Percentiles rank a stretch among this genome's conserved stretches.
These are phyloP conservation scores for Gonioctena quinquepunctata DNA, from an alignment of 1,140 invertebrate genomes.

Conservation along the genomic window DNA sequence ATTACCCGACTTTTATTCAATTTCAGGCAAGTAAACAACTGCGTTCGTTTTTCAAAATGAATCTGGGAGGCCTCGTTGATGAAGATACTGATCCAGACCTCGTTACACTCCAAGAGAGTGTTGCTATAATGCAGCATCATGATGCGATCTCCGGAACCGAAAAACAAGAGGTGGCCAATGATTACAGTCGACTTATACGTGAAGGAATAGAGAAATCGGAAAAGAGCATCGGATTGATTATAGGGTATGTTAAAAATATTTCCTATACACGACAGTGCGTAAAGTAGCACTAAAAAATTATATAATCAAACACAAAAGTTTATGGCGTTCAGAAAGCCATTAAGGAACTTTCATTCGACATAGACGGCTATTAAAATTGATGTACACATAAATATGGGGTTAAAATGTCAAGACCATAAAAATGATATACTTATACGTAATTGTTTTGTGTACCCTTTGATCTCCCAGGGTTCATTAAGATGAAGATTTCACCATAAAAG, in stretches of 20 bases:
- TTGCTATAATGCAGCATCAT: conserved; percentile 89
- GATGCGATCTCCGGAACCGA: conserved; percentile 87
- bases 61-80: conserved; percentile 1
- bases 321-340: no score
- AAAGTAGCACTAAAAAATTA: no score
- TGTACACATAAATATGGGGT: no score
- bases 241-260: conserved; percentile 7
- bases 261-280: no score
- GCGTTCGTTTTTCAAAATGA: conserved; percentile 44
- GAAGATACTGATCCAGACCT: conserved; percentile 48
- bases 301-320: no score
- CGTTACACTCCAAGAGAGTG: conserved; percentile 55
- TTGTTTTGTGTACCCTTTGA: no score
- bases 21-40: conserved; percentile 59
- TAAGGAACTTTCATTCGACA: no score
- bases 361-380: no score
- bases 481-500: no score
- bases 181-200: conserved; percentile 65
- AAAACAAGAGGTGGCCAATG: conserved; percentile 83
- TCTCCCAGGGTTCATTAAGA: no score
- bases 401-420: no score
- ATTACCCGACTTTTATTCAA: not conserved
- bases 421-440: no score
- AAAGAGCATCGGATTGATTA: conserved; percentile 31
- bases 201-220: conserved; percentile 61